Base-by-base conservation (phyloP, 2,888 invertebrate genomes). In the Drosophila infuscata region DNA sequence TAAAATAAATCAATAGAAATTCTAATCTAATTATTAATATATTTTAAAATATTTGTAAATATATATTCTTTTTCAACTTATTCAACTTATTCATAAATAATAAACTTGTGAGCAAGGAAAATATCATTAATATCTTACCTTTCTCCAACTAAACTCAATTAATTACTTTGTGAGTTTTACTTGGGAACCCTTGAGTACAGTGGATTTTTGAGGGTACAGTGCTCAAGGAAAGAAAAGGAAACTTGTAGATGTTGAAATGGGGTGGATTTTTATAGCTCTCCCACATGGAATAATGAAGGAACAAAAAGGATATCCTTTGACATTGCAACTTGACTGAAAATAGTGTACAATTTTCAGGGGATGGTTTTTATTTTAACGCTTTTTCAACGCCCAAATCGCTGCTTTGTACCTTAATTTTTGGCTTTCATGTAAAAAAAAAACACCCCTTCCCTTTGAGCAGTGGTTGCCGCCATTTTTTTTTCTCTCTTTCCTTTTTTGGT, bases 401-500 rank as follows among this genome's bases (percentile, higher is more conserved):
- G 38, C 51, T 60, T 76, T 76, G 56, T 60, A 36, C 66, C 66
- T 67, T 62, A 76, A 51, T 64, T 70, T 70, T 11, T n/a, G 32
- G 12, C 30, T 35, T 35, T 25, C 25, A n/a, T 52, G 65, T 58
- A 29, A 25, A 46, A 41, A 36, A 38, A 41, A 46, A 30, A 32
- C 30, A 59, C 70, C 52, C 52, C 62, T 70, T 56, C 76, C 76
- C 65, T 35, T 52, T 20, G 8, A 7, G 11, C 58, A 20, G 41
- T 17, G 41, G 15, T 3, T 15, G 63, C 33, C 69, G 77, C 78
- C 77, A 77, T 77, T 73, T 76, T 77, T 57, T n/a, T 33, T 15
- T 20, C 32, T 51, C 9, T 41, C 8, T 41, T 41, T 25, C 20
- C 20, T 8, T 15, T 76, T 76, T 74, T 75, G 56, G 32, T 48